Conservation (phyloP, 2,797 vertebrate species). For the Octomys mimax region DNA sequence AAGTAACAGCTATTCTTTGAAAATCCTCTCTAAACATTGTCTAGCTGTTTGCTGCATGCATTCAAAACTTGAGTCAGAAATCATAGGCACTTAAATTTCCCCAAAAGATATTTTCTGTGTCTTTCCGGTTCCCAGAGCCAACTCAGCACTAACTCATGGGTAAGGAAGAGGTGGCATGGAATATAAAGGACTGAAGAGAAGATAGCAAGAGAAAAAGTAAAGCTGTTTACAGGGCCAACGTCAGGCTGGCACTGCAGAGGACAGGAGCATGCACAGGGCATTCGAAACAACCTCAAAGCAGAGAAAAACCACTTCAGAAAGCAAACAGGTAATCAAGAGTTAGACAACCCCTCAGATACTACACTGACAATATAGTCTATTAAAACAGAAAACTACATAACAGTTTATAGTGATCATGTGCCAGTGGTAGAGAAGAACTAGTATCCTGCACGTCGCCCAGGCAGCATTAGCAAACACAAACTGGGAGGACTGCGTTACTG, state of each 20-base stretch:
- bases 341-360: background rate
- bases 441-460: background rate
- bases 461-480: background rate
- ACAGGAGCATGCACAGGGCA: background rate
- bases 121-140: background rate
- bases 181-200: background rate
- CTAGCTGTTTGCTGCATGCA: background rate
- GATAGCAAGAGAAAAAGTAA: background rate
- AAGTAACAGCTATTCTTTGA: constrained; percentile 34
- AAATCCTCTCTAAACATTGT: constrained; percentile 33
- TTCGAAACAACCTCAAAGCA: background rate
- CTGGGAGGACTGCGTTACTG: background rate
- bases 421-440: constrained; percentile 43
- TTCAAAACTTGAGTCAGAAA: constrained; percentile 22
- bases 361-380: background rate
- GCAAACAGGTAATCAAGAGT: background rate
- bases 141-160: background rate
- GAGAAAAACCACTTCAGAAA: background rate
- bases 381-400: constrained; percentile 46
- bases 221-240: constrained; percentile 50
- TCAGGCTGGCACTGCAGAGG: constrained; percentile 22
- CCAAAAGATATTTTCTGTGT: background rate
- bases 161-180: background rate
- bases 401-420: constrained; percentile 44
- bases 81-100: constrained; percentile 15